Evolutionary conservation across 2,797 vertebrate species (phyloP).

Genomic region (Naso thynnoides): DNA sequence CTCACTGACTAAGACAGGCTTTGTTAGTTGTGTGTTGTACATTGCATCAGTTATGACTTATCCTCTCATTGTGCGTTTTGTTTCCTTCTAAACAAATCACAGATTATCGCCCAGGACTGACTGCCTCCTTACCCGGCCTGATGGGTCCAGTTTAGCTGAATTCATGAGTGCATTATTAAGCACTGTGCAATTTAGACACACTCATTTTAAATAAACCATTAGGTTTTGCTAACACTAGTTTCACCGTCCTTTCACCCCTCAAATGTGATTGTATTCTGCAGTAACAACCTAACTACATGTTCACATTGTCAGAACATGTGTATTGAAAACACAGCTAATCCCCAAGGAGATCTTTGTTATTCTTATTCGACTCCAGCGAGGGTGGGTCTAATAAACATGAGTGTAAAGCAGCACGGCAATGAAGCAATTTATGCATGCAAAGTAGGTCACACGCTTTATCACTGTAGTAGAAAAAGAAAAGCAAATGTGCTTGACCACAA

Average conservation of each 20-base stretch:
- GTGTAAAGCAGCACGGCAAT: constrained; percentile 50
- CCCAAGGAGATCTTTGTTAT: constrained; percentile 57
- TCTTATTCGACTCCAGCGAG: constrained; percentile 37
- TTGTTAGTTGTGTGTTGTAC: constrained; percentile 67
- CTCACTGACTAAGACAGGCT: constrained; percentile 76
- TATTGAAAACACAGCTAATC: constrained; percentile 66
- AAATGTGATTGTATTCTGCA: constrained; percentile 20
- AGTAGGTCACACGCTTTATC: constrained; percentile 77
- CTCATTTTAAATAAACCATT: constrained; percentile 1
- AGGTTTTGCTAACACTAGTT: constrained; percentile 17
- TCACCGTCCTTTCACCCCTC: constrained; percentile 6
- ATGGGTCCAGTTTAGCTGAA: constrained; percentile 30
- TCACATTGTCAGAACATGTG: constrained; percentile 58
- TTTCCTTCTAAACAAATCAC: constrained; percentile 70
- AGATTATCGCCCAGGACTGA: constrained; percentile 62
- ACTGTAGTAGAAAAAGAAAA: constrained; percentile 51
- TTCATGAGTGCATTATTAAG: constrained; percentile 20
- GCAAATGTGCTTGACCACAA: constrained; percentile 58
- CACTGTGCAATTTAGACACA: constrained; percentile 6
- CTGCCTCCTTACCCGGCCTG: constrained; percentile 41
- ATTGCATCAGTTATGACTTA: constrained; percentile 80
- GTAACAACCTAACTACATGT: constrained; percentile 25
- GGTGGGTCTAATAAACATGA: constrained; percentile 58
- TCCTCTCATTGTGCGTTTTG: constrained; percentile 71
- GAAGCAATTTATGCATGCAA: constrained; percentile 70